These are phyloP conservation scores for Trichomalopsis sarcophagae DNA, from an alignment of 1,140 invertebrate species.

Conservation along the genomic window DNA sequence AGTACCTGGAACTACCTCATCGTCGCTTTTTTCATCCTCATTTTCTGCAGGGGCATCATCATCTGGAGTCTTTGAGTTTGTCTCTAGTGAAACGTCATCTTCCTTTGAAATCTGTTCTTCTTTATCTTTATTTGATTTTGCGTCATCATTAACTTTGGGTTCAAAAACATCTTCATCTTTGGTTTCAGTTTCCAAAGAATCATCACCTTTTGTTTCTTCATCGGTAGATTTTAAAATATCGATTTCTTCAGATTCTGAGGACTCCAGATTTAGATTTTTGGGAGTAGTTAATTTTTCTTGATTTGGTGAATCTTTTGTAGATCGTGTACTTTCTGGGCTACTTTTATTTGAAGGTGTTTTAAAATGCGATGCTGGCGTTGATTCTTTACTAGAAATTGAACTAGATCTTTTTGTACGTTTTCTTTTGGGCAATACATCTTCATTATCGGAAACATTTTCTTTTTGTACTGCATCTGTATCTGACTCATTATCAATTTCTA, in stretches of 20 bases:
- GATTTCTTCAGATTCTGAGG: conserved; percentile 50
- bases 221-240: conserved; percentile 49
- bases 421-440: not conserved
- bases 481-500: conserved; percentile 47
- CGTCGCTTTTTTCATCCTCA: not conserved
- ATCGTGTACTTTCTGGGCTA: conserved; percentile 7
- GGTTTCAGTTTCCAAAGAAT: conserved; percentile 15
- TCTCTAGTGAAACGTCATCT: not conserved
- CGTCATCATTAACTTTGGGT: conserved; percentile 3
- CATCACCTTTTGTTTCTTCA: conserved; percentile 48
- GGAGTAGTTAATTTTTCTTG: not conserved
- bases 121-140: conserved; percentile 14
- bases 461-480: not conserved
- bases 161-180: conserved; percentile 5
- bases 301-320: conserved; percentile 1
- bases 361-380: not conserved
- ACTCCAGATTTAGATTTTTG: conserved; percentile 11
- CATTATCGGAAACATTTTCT: not conserved
- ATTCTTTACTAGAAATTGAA: conserved; percentile 44
- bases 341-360: conserved; percentile 34
- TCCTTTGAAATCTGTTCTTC: conserved; percentile 15
- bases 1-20: not conserved
- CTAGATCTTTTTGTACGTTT: conserved; percentile 37
- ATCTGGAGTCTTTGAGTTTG: not conserved
- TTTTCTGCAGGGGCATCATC: not conserved